Conservation (phyloP, 2,888 invertebrate genomes). For the Lithophane semibrunnea region DNA sequence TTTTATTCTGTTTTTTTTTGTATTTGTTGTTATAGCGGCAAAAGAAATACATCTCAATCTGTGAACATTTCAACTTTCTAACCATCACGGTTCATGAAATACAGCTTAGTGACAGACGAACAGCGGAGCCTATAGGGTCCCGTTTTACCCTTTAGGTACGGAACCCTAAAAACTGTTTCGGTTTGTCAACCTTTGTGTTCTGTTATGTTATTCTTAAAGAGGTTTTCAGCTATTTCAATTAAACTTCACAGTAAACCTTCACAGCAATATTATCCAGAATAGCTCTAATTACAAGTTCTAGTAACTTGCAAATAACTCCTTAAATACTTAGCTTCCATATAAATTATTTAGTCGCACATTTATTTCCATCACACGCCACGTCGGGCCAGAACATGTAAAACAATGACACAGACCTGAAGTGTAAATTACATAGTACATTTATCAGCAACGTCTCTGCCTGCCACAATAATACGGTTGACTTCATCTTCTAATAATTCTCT, state of each 20-base stretch:
- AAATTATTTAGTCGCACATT: constrained; percentile 65
- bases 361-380: constrained; percentile 68
- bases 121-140: no score
- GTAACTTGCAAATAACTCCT: constrained; percentile 20
- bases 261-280: background rate
- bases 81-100: no score
- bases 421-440: constrained; percentile 88
- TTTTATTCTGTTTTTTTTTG: no score
- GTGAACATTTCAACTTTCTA: no score
- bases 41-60: no score
- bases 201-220: no score
- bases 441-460: constrained; percentile 82
- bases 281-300: constrained; percentile 45
- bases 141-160: no score
- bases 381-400: constrained; percentile 60
- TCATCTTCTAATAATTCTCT: constrained; percentile 90
- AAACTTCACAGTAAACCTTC: constrained; percentile 4
- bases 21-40: no score
- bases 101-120: no score
- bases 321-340: constrained; percentile 47
- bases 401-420: constrained; percentile 79
- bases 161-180: no score
- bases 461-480: constrained; percentile 90
- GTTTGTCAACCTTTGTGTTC: no score
- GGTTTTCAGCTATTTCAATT: no score